Conservation (phyloP, 1,140 invertebrate genomes). For the Parapsyche elsis region DNA sequence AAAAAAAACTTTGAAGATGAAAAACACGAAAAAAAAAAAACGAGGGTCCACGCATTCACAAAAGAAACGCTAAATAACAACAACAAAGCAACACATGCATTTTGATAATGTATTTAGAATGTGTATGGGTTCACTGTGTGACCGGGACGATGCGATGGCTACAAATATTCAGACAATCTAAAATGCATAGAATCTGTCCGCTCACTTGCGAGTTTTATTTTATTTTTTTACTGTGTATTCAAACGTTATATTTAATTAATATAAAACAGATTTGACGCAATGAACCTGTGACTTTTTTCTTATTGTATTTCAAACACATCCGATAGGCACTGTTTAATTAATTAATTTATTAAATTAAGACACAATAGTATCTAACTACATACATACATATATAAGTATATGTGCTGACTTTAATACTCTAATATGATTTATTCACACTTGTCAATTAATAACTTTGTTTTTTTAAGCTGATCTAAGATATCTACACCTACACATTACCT, state of each 20-base stretch:
- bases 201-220: background rate
- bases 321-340: too few species aligned
- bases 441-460: too few species aligned
- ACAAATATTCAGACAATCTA: slow-evolving; percentile 16
- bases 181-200: slow-evolving; percentile 17
- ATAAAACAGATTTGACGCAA: too few species aligned
- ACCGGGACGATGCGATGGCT: background rate
- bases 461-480: too few species aligned
- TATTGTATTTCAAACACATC: too few species aligned
- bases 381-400: background rate
- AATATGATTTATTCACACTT: background rate
- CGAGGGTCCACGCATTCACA: background rate
- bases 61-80: slow-evolving; percentile 24
- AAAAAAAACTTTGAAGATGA: background rate
- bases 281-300: too few species aligned
- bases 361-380: too few species aligned
- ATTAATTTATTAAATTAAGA: too few species aligned
- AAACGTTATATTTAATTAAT: too few species aligned
- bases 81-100: slow-evolving; percentile 7
- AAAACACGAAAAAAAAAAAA: background rate
- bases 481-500: too few species aligned
- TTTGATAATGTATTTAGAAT: slow-evolving; percentile 8
- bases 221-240: too few species aligned
- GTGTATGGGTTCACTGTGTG: too few species aligned
- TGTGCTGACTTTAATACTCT: background rate